Base-by-base conservation (phyloP, 2,113 vertebrate genomes). In the Phasianus colchicus region DNA sequence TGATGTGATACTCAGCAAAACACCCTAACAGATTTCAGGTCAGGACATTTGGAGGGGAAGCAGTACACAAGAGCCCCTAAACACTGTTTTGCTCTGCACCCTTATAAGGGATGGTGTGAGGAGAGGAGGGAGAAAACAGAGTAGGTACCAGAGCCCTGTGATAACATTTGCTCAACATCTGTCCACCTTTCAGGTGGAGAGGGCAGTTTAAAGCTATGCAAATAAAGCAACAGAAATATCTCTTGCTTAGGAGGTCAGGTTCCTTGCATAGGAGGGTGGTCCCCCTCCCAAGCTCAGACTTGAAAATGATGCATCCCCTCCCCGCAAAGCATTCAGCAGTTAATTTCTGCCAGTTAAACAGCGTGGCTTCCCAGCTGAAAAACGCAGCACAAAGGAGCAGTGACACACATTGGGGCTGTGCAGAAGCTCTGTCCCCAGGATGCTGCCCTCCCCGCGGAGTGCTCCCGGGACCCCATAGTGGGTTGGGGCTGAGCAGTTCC, bases 221-320 rank as follows among this genome's bases (percentile, higher is more conserved):
- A 78, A 60, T 16, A n/a, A 66, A 92, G 75, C 42, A 79, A 38
- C 54, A 82, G 76, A 79, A 72, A 63, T 16, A n/a, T 11, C 61
- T 63, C 42, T 24, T 71, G 60, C 50, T 89, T 55, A 36, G 30
- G 50, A 77, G 24, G 4, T 38, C 11, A 38, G 40, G 1, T 4
- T 36, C 52, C 69, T 92, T 71, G 60, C 50, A 88, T 55, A 36
- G 30, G 50, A 77, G 24, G 4, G 52, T 38, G 43, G 55, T 15
- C 73, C 65, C 76, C 9, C 52, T 27, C 27, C 52, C 25, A 29
- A 47, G 80, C 43, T 82, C 2, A 1, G 75, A 5, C 65, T 76
- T 82, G 78, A 91, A 83, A 92, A 79, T 20, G 69, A n/a, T 36
- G 65, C 38, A 22, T 72, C 86, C 73, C 57, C 43, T 89, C 86